phyloP scores from a whole-genome alignment of 2,888 invertebrate species.

The Drosophila mimica region DNA sequence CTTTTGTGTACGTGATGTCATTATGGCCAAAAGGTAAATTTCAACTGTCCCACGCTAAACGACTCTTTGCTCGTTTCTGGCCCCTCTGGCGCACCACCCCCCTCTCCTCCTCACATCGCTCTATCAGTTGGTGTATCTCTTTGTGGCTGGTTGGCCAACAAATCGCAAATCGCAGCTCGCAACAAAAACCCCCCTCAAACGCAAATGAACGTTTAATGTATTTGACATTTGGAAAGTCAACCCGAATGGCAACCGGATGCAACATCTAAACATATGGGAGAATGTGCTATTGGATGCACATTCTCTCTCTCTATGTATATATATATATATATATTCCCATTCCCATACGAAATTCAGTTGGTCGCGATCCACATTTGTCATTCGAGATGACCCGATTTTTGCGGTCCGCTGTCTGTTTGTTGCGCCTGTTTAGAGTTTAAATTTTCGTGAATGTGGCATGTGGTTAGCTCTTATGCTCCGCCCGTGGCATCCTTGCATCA shows the following conservation, averaged over 20 bases:
- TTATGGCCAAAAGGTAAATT: constrained; percentile 81
- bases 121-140: constrained; percentile 54
- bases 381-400: constrained; percentile 76
- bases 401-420: constrained; percentile 66
- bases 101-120: constrained; percentile 9
- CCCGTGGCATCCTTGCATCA: constrained; percentile 11
- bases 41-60: constrained; percentile 79
- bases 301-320: constrained; percentile 10
- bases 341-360: constrained; percentile 28
- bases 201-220: constrained; percentile 83
- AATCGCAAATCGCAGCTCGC: constrained; percentile 57
- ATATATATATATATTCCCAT: constrained; percentile 10
- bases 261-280: constrained; percentile 66
- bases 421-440: constrained; percentile 74
- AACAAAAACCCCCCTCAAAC: constrained; percentile 37
- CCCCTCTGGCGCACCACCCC: background rate
- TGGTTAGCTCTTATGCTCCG: constrained; percentile 36
- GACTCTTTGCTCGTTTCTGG: constrained; percentile 58
- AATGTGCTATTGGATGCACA: constrained; percentile 27
- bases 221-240: constrained; percentile 82
- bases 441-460: constrained; percentile 51
- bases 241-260: constrained; percentile 61
- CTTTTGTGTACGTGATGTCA: constrained; percentile 80
- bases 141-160: constrained; percentile 71
- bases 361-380: constrained; percentile 69